Base-by-base conservation (phyloP, 2,888 invertebrate genomes). In the Chalcosyrphus nemorum region DNA sequence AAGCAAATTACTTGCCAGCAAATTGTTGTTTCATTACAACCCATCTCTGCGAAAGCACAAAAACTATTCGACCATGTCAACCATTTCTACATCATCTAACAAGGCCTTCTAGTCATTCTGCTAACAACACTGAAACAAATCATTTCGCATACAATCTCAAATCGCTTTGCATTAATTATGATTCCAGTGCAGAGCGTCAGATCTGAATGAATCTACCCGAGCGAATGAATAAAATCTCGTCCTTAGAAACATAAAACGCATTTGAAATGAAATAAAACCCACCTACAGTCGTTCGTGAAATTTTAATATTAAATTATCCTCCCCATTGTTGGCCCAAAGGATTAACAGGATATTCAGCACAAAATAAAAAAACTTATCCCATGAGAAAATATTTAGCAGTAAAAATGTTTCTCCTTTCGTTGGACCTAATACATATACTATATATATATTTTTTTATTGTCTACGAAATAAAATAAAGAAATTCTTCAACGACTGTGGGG, bases 271-370 rank as follows among this genome's bases (percentile, higher is more conserved):
- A 15, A 63, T 50, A 35, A 65, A 13, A 27, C 29, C 9, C 27
- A 19, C 38, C 50, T 19, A 27, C 2, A n/a, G 4, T 24, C 24
- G 4, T 24, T 66, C 27, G 9, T 19, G 17, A 4, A 47, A 47
- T n/a, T 38, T 47, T 17, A 68, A 68, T 56, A 68, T 45, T 50
- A 59, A 71, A 71, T 59, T 59, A 19, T 47, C 38, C 13, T 57
- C 32, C 32, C 32, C 32, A 32, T 2, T 2, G 24, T 11, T 54
- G 27, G 9, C 15, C 57, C 47, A 35, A 38, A 13, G 68, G 29
- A 56, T 68, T 68, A 68, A 32, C 43, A 32, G 43, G 32, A 45
- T 24, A 57, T 57, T 57, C 57, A 15, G 45, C 24, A 35, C 27
- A 50, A 45, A 32, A 59, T 47, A 32, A 56, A n/a, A n/a, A n/a